Evolutionary conservation across 1,140 invertebrate genomes (phyloP).

Genomic region (Drosophila bipectinata): DNA sequence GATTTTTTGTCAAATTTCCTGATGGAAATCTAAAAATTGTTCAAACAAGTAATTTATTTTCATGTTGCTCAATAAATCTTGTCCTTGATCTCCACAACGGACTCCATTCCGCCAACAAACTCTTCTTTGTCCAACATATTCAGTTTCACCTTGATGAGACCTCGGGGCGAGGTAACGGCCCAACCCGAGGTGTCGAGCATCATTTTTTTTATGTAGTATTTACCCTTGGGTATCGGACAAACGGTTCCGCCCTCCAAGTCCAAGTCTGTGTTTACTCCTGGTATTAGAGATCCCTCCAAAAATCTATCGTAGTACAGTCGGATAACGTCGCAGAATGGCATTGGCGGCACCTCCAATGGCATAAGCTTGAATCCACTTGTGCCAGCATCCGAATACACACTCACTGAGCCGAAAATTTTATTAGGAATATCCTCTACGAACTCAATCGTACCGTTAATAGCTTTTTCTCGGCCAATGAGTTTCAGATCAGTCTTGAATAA

Average conservation of each 20-base stretch:
- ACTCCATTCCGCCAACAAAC: conserved; percentile 10
- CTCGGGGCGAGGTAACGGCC: conserved; percentile 25
- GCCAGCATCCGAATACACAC: conserved; percentile 34
- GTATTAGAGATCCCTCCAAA: conserved; percentile 13
- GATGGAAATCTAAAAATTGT: no score
- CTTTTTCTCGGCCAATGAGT: conserved; percentile 30
- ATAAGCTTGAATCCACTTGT: conserved; percentile 34
- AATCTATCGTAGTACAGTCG: conserved; percentile 29
- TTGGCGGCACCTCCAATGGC: conserved; percentile 21
- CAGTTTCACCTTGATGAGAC: conserved; percentile 25
- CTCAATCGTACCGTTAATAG: conserved; percentile 34
- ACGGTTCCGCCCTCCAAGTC: conserved; percentile 19
- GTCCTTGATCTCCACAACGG: conserved; percentile 18
- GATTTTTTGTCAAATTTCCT: no score
- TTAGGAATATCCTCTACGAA: conserved; percentile 29
- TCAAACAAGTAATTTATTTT: background rate
- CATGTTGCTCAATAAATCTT: background rate
- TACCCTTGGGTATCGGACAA: conserved; percentile 29
- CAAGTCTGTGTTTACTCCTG: conserved; percentile 32
- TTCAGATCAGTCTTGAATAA: conserved; percentile 9
- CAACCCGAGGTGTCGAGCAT: conserved; percentile 30
- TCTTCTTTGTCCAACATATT: background rate
- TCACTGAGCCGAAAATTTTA: conserved; percentile 9
- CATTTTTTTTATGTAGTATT: conserved; percentile 37
- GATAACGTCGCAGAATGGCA: conserved; percentile 19